Evolutionary conservation across 2,113 vertebrate species (phyloP).

Genomic region (Muscicapa adusta): DNA sequence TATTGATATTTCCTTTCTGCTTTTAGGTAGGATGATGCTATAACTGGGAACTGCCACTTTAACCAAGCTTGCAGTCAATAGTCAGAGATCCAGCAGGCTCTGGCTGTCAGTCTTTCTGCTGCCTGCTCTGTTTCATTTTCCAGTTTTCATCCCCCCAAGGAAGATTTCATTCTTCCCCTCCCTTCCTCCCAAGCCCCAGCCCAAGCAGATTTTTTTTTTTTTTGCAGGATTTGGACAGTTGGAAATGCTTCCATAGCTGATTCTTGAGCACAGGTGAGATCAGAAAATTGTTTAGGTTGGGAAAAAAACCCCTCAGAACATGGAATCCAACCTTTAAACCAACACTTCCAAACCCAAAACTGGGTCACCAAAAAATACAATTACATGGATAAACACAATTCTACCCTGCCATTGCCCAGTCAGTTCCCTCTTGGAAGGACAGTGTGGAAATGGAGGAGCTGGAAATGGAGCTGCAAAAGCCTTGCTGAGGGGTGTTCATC

Average conservation of each 20-base stretch:
- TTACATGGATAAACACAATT: neutral
- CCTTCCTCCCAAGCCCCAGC: neutral
- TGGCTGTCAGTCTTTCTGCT: neutral
- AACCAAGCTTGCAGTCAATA: neutral
- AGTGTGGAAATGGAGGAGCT: neutral
- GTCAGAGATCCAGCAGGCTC: constrained; percentile 20
- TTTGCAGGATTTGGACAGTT: neutral
- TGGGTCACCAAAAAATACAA: neutral
- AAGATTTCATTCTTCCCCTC: neutral
- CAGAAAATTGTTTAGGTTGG: neutral
- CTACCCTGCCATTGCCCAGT: neutral
- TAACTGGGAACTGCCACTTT: neutral
- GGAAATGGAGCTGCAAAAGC: neutral
- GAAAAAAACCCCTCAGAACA: neutral
- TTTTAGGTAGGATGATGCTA: neutral
- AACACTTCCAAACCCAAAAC: neutral
- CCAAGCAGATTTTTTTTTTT: neutral
- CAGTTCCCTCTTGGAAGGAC: neutral
- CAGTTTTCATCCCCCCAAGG: neutral
- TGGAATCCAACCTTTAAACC: neutral
- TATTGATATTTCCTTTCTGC: neutral
- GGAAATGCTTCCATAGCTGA: neutral
- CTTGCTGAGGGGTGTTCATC: neutral
- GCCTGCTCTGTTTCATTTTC: neutral
- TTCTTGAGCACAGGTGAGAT: neutral